Evolutionary conservation across 2,888 invertebrate genomes (phyloP).

Genomic region (Thera obeliscata): DNA sequence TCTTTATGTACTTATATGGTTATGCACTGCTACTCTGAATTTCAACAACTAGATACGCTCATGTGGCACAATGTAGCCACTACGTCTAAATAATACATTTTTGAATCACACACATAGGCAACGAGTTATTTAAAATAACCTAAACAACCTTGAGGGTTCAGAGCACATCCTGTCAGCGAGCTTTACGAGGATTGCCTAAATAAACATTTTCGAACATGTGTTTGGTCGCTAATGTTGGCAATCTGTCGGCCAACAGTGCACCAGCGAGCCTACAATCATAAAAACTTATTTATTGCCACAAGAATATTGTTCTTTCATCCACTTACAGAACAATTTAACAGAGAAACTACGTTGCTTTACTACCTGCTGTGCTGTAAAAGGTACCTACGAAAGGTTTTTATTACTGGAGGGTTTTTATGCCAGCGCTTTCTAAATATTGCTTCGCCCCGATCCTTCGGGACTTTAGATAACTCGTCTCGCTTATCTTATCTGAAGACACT

Average conservation of each 20-base stretch:
- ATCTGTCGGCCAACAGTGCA: slow-evolving; percentile 52
- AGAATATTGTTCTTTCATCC: slow-evolving; percentile 64
- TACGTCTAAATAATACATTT: slow-evolving; percentile 27
- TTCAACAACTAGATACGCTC: neutral
- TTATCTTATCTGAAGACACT: slow-evolving; percentile 72
- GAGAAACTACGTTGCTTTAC: slow-evolving; percentile 55
- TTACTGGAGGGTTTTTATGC: slow-evolving; percentile 58
- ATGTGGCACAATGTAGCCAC: slow-evolving; percentile 3
- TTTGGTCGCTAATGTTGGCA: slow-evolving; percentile 65
- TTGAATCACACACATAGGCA: slow-evolving; percentile 23
- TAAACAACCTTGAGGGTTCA: slow-evolving; percentile 79
- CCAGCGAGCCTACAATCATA: slow-evolving; percentile 55
- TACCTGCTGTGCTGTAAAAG: slow-evolving; percentile 70
- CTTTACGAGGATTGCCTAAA: slow-evolving; percentile 80
- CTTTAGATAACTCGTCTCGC: slow-evolving; percentile 64
- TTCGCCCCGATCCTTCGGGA: slow-evolving; percentile 58
- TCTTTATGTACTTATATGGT: neutral
- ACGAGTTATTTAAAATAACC: slow-evolving; percentile 62
- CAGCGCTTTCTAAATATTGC: slow-evolving; percentile 70
- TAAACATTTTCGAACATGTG: slow-evolving; percentile 78
- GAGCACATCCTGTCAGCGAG: slow-evolving; percentile 76
- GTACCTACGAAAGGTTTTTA: slow-evolving; percentile 53
- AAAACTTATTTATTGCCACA: slow-evolving; percentile 69
- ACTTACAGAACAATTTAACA: slow-evolving; percentile 61
- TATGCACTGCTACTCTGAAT: neutral